phyloP scores from a whole-genome alignment of 2,797 vertebrate genomes.

The Novumbra hubbsi region DNA sequence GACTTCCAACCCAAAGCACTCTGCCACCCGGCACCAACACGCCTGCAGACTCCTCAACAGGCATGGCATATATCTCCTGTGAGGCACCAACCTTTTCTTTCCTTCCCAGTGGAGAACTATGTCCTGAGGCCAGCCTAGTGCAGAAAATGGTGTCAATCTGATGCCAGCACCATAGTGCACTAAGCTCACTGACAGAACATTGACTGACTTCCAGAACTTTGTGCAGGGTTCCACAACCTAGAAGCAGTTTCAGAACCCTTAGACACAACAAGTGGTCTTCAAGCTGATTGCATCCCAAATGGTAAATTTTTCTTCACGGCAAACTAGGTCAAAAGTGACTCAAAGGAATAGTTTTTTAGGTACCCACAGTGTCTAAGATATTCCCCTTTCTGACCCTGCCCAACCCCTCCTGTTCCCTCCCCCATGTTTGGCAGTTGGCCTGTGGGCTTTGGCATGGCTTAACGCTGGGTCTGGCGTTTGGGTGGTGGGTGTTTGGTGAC shows the following conservation, averaged over 20 bases:
- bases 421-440: slow-evolving; percentile 25
- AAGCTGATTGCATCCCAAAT: slow-evolving; percentile 16
- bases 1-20: slow-evolving; percentile 9
- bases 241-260: slow-evolving; percentile 44
- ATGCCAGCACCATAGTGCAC: slow-evolving; percentile 49
- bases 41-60: slow-evolving; percentile 46
- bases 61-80: slow-evolving; percentile 56
- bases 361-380: slow-evolving; percentile 16
- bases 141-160: slow-evolving; percentile 14
- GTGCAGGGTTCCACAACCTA: slow-evolving; percentile 22
- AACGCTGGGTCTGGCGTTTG: slow-evolving; percentile 9
- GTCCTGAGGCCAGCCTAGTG: slow-evolving; percentile 46
- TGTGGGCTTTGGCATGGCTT: slow-evolving; percentile 7
- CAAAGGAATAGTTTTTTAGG: not conserved
- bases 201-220: slow-evolving; percentile 51
- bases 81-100: slow-evolving; percentile 43
- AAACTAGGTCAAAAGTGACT: not conserved
- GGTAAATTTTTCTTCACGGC: not conserved
- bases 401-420: slow-evolving; percentile 5
- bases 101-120: slow-evolving; percentile 44
- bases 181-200: slow-evolving; percentile 52
- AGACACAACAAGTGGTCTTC: slow-evolving; percentile 52
- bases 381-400: slow-evolving; percentile 12
- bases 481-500: not conserved
- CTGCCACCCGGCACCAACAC: slow-evolving; percentile 23